Base-by-base conservation (phyloP, 37 sponge, comb jelly and placozoan species). In the Aplysina aerophoba region DNA sequence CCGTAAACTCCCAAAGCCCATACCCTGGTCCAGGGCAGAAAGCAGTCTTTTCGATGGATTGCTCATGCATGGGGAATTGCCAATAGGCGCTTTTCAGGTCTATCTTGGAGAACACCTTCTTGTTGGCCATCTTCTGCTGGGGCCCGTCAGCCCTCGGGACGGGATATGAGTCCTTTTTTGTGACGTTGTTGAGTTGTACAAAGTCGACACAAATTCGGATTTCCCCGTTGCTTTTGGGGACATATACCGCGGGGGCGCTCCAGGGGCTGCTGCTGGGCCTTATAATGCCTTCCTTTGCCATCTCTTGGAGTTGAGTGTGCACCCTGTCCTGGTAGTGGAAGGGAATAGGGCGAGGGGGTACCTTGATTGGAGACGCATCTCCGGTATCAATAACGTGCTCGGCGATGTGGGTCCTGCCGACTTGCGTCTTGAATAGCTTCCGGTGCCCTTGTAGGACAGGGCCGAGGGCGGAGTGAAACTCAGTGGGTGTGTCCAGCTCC, bases 1-100 rank as follows among this genome's bases (percentile, higher is more conserved):
- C 79, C 37, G 79, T 78, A 24, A 78, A 78, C 37, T 78, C 79
- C 79, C 54, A 78, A 21, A 78, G 79, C 0, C 79, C 79, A 78
- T 78, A 78, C 1, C 79, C 79, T 24, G 79, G 79, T 16, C 79
- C 79, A 41, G 79, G 73, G 27, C 73, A 73, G 73, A 73, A 73
- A 5, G 73, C 73, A 17, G 73, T 73, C 12, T 73, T 73, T 12
- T 73, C 73, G 6, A 73, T 73, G 73, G 73, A 73, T 5, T 4
- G 3, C 22, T 28, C 12, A 13, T 30, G 4, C 73, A 73, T 73
- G 38, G 73, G 73, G 36, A 73, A 73, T 36, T 73, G 73, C 73
- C 73, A 73, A 34, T 73, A 73, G 35, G 73, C 38, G 12, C 73
- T 73, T 1, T 36, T 13, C 2, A 73, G 73, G 14, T 73, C 73